Evolutionary conservation across 2,888 invertebrate species (phyloP).

Genomic region (Mythimna lalbum): DNA sequence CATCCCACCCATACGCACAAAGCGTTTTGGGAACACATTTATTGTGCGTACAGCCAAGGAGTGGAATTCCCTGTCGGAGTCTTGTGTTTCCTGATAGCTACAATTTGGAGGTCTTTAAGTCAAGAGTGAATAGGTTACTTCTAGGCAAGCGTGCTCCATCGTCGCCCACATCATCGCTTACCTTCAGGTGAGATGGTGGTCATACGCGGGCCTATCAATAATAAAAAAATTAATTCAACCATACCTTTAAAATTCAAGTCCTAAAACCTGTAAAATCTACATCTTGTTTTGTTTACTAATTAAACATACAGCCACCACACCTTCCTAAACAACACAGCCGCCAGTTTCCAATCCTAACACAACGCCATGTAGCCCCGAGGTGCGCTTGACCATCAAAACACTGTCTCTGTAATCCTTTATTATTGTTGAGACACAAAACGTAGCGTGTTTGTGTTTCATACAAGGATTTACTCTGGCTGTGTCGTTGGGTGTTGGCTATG

Average conservation of each 20-base stretch:
- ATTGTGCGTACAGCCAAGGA: too few species aligned
- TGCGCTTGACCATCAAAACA: constrained; percentile 56
- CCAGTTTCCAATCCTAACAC: constrained; percentile 26
- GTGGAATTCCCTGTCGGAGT: too few species aligned
- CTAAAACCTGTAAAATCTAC: neutral
- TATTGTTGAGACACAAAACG: constrained; percentile 41
- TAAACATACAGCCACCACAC: neutral
- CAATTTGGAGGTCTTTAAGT: too few species aligned
- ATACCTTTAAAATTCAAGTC: neutral
- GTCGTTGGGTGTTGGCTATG: constrained; percentile 2
- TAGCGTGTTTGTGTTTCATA: constrained; percentile 56
- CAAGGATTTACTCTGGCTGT: constrained; percentile 34
- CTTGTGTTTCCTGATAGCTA: too few species aligned
- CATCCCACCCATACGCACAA: too few species aligned
- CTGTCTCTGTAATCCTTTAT: constrained; percentile 12
- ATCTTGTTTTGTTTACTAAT: constrained; percentile 11
- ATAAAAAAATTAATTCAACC: too few species aligned
- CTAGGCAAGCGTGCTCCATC: too few species aligned
- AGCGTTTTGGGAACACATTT: too few species aligned
- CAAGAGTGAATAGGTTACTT: too few species aligned
- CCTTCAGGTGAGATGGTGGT: too few species aligned
- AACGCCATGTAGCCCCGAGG: constrained; percentile 39
- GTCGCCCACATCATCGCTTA: too few species aligned
- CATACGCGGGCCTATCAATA: too few species aligned
- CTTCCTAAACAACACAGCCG: neutral